Conservation (phyloP, 2,113 vertebrate species). For the Oxygymnocypris stewartii region DNA sequence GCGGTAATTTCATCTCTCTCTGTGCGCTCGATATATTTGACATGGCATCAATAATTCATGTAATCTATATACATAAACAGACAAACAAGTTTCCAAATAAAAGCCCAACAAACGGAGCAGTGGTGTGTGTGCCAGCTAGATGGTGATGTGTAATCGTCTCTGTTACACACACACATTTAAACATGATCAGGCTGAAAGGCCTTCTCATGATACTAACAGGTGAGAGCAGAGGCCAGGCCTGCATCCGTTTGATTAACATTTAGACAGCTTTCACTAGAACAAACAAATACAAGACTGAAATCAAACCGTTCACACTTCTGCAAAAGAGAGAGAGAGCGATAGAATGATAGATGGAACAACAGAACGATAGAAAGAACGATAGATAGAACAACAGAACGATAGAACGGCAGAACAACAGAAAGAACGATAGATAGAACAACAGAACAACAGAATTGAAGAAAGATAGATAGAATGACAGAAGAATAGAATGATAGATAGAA, state of each 20-base stretch:
- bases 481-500: too few relatives aligned
- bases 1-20: slow-evolving; percentile 30
- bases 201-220: slow-evolving; percentile 24
- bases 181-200: slow-evolving; percentile 15
- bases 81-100: slow-evolving; percentile 21
- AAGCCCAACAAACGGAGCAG: slow-evolving; percentile 18
- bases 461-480: neutral
- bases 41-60: slow-evolving; percentile 35
- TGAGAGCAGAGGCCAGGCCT: neutral
- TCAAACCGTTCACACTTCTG: slow-evolving; percentile 8
- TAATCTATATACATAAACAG: slow-evolving; percentile 40
- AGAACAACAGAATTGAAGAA: too few relatives aligned
- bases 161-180: slow-evolving; percentile 7
- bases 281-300: neutral
- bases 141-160: neutral
- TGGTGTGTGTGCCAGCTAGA: neutral
- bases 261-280: slow-evolving; percentile 55
- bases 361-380: neutral
- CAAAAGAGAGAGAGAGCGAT: neutral
- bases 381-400: too few relatives aligned
- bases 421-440: neutral
- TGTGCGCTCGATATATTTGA: neutral
- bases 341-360: neutral
- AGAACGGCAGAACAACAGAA: too few relatives aligned
- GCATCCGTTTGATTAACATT: slow-evolving; percentile 58